Percentiles rank a stretch among this genome's conserved stretches.
Evolutionary conservation across 2,797 vertebrate species (phyloP).

Genomic region (Geotrypetes seraphini): DNA sequence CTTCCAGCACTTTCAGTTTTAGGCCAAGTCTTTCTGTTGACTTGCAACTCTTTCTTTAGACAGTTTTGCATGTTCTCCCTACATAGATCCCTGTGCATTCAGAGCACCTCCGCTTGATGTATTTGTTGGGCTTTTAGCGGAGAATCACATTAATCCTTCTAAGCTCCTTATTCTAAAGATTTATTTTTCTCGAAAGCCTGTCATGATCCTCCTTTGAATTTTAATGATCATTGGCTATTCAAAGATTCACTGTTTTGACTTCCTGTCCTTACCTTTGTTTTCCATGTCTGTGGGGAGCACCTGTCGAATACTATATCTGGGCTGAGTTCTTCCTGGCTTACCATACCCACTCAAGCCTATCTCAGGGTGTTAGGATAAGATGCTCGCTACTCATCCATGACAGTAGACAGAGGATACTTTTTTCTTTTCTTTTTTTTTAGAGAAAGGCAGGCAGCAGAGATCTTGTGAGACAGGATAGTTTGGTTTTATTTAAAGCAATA

Average conservation of each 20-base stretch:
- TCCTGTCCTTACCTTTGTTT: constrained; percentile 80
- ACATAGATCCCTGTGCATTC: constrained; percentile 52
- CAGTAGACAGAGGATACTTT: constrained; percentile 52
- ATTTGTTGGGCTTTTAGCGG: constrained; percentile 69
- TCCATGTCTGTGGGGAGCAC: constrained; percentile 74
- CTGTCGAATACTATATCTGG: constrained; percentile 69
- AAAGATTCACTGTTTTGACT: constrained; percentile 85
- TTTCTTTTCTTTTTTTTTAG: constrained; percentile 43
- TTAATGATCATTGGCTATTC: constrained; percentile 77
- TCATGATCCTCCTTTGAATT: constrained; percentile 82
- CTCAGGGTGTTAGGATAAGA: constrained; percentile 55
- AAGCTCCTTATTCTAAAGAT: constrained; percentile 84
- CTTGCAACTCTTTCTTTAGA: no score
- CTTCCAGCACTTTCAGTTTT: no score
- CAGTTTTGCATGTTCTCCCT: no score
- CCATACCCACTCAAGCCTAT: constrained; percentile 65
- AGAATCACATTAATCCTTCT: constrained; percentile 80
- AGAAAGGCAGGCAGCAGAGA: constrained; percentile 49
- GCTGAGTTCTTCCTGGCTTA: constrained; percentile 63
- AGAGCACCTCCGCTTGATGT: constrained; percentile 59
- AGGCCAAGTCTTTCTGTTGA: no score
- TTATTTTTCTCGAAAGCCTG: constrained; percentile 78
- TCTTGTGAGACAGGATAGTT: constrained; percentile 41
- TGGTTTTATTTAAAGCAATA: no score
- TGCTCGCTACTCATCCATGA: constrained; percentile 53